Conservation (phyloP, 2,797 vertebrate species). For the Chrosomus eos region DNA sequence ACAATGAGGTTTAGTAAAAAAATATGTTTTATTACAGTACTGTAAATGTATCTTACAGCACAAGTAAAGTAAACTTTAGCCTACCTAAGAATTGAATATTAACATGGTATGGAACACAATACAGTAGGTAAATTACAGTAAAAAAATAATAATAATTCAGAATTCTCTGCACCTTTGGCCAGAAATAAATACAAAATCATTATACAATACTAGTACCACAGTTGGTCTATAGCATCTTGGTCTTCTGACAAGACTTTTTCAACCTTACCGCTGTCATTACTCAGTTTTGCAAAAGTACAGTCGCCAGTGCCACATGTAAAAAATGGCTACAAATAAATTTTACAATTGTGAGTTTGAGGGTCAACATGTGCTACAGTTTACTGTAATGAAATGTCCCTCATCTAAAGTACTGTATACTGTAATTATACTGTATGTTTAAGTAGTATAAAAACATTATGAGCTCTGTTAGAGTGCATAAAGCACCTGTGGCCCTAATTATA, state of each 20-base stretch:
- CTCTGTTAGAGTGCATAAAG: neutral
- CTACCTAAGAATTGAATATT: neutral
- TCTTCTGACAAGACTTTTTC: neutral
- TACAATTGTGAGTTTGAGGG: neutral
- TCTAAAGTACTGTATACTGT: too few species aligned
- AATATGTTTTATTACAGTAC: too few species aligned
- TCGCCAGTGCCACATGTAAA: neutral
- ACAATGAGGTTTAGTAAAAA: neutral
- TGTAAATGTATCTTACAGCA: neutral
- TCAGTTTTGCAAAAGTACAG: neutral
- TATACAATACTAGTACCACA: too few species aligned
- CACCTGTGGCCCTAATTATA: neutral
- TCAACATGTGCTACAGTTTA: neutral
- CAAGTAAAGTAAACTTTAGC: neutral
- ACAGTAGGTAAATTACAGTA: neutral
- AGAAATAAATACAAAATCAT: neutral
- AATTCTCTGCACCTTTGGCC: neutral
- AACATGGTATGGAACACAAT: neutral
- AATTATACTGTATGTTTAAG: too few species aligned
- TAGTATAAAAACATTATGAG: neutral
- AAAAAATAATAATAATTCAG: neutral
- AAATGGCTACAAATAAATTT: neutral
- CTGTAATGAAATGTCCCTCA: neutral
- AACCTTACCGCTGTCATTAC: neutral
- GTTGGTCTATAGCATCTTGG: neutral